A percentile compares a stretch with the other conserved stretches of the same genome.
Conservation (phyloP, 2,888 invertebrate genomes). For the Cerceris ruficornis region DNA sequence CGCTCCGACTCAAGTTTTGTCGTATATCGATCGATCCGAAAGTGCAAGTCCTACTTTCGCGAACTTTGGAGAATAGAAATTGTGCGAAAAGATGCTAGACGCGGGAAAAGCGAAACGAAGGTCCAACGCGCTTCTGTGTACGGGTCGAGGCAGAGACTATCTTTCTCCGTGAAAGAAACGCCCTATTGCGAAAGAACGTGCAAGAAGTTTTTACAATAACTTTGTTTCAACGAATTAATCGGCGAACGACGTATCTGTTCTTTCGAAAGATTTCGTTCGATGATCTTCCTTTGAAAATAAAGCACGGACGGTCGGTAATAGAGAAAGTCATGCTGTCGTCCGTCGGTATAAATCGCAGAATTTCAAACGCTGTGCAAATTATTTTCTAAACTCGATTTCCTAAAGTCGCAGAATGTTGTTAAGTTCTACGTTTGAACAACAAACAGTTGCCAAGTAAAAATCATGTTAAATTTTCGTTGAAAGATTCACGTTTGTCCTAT, state of each 20-base stretch:
- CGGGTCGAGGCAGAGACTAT: too few species aligned
- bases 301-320: slow-evolving; percentile 48
- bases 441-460: too few species aligned
- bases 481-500: too few species aligned
- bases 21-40: not conserved
- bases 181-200: not conserved
- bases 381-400: too few species aligned
- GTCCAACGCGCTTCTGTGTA: not conserved
- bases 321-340: slow-evolving; percentile 28
- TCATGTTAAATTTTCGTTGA: too few species aligned
- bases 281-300: not conserved
- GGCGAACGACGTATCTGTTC: too few species aligned
- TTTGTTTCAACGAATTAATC: not conserved
- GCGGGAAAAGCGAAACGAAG: not conserved
- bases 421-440: too few species aligned
- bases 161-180: too few species aligned
- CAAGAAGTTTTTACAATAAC: not conserved
- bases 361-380: slow-evolving; percentile 4
- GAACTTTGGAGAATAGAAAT: not conserved
- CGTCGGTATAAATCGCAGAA: slow-evolving; percentile 43
- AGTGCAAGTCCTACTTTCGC: not conserved
- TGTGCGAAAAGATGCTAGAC: not conserved
- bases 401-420: too few species aligned
- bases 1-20: too few species aligned
- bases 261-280: not conserved